Conservation (phyloP, 1,140 invertebrate genomes). For the Saxidomus purpurata region DNA sequence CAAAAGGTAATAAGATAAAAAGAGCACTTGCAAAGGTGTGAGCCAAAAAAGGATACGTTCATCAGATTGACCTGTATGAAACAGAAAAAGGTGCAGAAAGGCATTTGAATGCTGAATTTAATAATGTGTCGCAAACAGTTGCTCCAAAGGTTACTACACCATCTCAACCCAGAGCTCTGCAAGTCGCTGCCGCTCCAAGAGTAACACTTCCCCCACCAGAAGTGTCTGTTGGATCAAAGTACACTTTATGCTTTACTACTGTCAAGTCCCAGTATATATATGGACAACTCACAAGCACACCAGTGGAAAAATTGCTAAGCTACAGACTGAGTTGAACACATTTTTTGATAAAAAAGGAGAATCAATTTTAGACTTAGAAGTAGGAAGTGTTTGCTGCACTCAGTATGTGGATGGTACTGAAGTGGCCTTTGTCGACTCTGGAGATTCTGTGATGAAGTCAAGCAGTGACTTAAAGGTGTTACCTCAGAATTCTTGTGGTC, state of each 20-base stretch:
- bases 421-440: conserved; percentile 93
- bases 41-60: conserved; percentile 58
- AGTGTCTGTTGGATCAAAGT: conserved; percentile 52
- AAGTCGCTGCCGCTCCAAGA: neutral
- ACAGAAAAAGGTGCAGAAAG: conserved; percentile 67
- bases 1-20: no score
- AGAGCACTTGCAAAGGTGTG: conserved; percentile 71
- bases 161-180: neutral
- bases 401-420: conserved; percentile 91
- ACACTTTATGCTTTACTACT: conserved; percentile 70
- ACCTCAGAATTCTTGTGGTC: conserved; percentile 30
- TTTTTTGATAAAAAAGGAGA: conserved; percentile 65
- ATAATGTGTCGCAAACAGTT: neutral
- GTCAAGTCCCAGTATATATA: conserved; percentile 65
- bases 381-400: conserved; percentile 87
- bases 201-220: conserved; percentile 60
- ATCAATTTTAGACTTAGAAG: conserved; percentile 6
- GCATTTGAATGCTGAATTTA: conserved; percentile 70
- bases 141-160: neutral
- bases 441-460: conserved; percentile 80
- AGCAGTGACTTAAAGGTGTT: conserved; percentile 62
- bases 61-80: conserved; percentile 74
- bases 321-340: conserved; percentile 66
- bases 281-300: conserved; percentile 71
- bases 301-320: conserved; percentile 61